Evolutionary conservation across 2,888 invertebrate species (phyloP).

Genomic region (Meghimatium bilineatum): DNA sequence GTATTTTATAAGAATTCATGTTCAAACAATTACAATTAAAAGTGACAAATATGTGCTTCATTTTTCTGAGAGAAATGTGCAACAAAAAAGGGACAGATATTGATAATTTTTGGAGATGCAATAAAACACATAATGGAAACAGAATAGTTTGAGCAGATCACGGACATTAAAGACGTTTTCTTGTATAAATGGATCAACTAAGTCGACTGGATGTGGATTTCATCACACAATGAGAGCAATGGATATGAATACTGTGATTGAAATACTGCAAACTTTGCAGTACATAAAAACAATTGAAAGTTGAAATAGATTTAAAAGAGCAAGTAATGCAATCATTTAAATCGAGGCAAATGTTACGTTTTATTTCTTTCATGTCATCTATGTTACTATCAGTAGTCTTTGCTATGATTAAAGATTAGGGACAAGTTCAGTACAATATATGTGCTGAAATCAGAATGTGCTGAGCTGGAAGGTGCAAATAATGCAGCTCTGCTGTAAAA

Average conservation of each 20-base stretch:
- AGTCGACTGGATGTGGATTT: conserved; percentile 21
- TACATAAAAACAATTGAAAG: background rate
- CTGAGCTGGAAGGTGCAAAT: no score
- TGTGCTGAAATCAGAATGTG: no score
- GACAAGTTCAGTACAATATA: no score
- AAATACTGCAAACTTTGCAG: conserved; percentile 8
- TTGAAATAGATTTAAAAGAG: no score
- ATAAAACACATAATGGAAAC: background rate
- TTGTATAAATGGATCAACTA: background rate
- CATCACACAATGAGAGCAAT: background rate
- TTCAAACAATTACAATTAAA: no score
- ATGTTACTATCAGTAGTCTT: background rate
- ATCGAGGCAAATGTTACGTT: background rate
- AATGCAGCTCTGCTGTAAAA: no score
- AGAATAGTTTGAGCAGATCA: background rate
- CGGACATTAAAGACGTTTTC: background rate
- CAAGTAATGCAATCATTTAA: no score
- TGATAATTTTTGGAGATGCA: background rate
- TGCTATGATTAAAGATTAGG: no score
- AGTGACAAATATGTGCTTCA: no score
- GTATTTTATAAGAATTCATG: no score
- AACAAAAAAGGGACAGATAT: no score
- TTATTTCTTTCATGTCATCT: background rate
- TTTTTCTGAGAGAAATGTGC: no score
- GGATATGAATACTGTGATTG: conserved; percentile 17